Base-by-base conservation (phyloP, 2,888 invertebrate species). In the Orthosia gracilis region DNA sequence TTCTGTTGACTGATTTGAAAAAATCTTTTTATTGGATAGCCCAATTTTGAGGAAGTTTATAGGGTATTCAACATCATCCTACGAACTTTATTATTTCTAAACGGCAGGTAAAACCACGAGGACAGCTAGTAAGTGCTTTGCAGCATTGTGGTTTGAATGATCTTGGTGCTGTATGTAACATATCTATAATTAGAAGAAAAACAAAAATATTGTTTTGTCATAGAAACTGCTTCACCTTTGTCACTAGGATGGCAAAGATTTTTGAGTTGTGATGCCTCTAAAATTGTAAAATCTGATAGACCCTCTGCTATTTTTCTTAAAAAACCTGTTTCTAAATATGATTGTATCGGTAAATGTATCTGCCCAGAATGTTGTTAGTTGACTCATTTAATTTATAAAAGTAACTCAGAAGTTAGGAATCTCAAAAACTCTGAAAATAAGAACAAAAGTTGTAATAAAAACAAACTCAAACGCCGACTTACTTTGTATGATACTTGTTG, bases 401-500 rank as follows among this genome's bases (percentile, higher is more conserved):
- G 11, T 52, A 59, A 50, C 55, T 50, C 40, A 49, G 49, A 67
- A 74, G 50, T 13, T 49, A 47, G 13, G 13, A 47, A 40, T 54
- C 23, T 75, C 23, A 15, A 31, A 54, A 66, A 57, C 21, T 61
- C 50, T 31, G 26, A 21, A 47, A 65, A 17, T 3, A n/a, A 57
- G 57, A 58, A 50, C 57, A 69, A 52, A 55, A 40, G 63, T 70
- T 50, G n/a, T n/a, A n/a, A 67, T 17, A 26, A 58, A 49, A 63
- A 55, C 13, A 80, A 18, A 21, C 21, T 65, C 47, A 68, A 67
- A 68, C 21, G 58, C 26, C 54, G 68, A 75, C 54, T 68, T 57
- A 57, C 52, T 74, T 75, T 59, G 18, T 70, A 49, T 49, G 67
- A 68, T 70, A 59, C 62, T 80, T 71, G 47, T 70, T 75, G 52